Evolutionary conservation across 2,113 vertebrate genomes (phyloP).

Genomic region (Dipodomys stephensi): DNA sequence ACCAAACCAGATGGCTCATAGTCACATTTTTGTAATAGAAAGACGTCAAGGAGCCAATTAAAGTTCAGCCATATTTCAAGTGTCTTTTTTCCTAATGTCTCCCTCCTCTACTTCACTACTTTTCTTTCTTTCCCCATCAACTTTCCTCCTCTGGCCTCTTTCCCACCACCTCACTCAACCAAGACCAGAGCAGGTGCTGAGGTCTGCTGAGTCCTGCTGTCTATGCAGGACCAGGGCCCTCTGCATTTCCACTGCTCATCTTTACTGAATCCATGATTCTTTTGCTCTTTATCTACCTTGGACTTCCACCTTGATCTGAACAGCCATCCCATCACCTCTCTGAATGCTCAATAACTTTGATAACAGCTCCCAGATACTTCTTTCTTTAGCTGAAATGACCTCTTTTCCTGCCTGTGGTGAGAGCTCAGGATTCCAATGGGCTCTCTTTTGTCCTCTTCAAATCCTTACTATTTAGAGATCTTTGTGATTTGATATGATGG

Average conservation of each 20-base stretch:
- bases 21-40: not conserved
- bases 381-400: not conserved
- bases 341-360: not conserved
- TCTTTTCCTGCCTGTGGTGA: not conserved
- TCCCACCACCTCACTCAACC: not conserved
- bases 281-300: not conserved
- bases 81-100: not conserved
- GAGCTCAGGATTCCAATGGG: not conserved
- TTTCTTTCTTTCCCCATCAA: not conserved
- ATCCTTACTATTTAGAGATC: slow-evolving; percentile 40
- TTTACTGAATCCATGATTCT: not conserved
- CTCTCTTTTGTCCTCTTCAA: slow-evolving; percentile 44
- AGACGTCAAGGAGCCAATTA: not conserved
- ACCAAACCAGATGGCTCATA: not conserved
- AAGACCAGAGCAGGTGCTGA: not conserved
- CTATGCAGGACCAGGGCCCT: not conserved
- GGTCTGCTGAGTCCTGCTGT: not conserved
- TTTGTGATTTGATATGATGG: slow-evolving; percentile 14
- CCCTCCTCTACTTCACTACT: not conserved
- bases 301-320: not conserved
- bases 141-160: not conserved
- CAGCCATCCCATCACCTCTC: not conserved
- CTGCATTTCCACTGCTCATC: not conserved
- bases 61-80: not conserved
- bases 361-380: not conserved